Evolutionary conservation across 1,140 invertebrate genomes (phyloP), one percentile per base, ranked within the genome.

Genomic region (Gryllus bimaculatus): DNA sequence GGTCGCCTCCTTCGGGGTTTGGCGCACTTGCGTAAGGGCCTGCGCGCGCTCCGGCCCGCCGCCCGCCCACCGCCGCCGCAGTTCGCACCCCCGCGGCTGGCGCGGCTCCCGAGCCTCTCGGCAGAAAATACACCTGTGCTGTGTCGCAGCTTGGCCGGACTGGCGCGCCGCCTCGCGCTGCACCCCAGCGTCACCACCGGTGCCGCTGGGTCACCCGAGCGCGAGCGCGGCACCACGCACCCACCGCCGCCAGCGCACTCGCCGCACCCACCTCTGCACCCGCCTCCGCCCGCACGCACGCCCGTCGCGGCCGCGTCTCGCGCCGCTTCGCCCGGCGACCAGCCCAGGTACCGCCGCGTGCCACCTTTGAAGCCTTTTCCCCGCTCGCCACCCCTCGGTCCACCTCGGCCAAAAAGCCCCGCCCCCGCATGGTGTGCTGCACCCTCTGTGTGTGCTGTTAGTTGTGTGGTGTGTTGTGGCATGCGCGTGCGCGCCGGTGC

Each of bases 301-400:
- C 54, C 54, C 18, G 54, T 7, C 10, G 26, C 26, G 26, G 18
- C 54, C 54, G 54, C 54, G 54, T 66, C 54, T 18, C 54, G 54
- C 54, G 54, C 54, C 54, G 54, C 54, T 7, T 66, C 54, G 54
- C 54, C 54, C 54, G 54, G 54, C 54, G 54, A 66, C 18, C 54
- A 66, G 54, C 54, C 54, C 54, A 66, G 54, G 54, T 66, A 66
- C 54, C 54, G 54, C 54, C 54, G 54, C 54, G 54, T 66, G 54
- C 54, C 18, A 10, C 54, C 54, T 66, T 66, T 66, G 10, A 66
- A 18, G 10, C 54, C 54, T 18, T 66, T 66, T 8, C 49, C 54
- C 54, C 18, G 54, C 54, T 66, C 10, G 10, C 54, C 7, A 2
- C 18, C 10, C 54, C 18, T 66, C 54, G 54, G 54, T 66, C 18